Conservation (phyloP, 2,888 invertebrate genomes). For the Embidobia sp. region DNA sequence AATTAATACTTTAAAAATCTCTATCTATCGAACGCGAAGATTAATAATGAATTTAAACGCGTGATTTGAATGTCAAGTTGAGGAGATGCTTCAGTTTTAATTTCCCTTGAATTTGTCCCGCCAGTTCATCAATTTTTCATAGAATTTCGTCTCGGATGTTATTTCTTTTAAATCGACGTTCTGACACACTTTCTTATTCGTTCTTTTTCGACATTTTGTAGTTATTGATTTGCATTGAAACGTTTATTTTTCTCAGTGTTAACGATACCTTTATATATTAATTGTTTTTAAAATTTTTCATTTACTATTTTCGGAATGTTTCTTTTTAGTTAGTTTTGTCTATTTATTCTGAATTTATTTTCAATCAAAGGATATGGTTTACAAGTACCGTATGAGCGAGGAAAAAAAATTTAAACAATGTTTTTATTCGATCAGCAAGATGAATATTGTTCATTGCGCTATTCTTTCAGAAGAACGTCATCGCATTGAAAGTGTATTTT, state of each 20-base stretch:
- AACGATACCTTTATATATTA: too few species aligned
- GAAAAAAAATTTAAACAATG: conserved; percentile 18
- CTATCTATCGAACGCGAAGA: conserved; percentile 18
- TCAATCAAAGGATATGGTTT: too few species aligned
- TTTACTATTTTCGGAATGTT: too few species aligned
- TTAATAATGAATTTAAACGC: conserved; percentile 14
- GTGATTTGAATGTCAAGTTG: conserved; percentile 27
- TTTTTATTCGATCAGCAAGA: conserved; percentile 1
- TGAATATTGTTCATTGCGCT: conserved; percentile 15
- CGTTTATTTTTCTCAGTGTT: too few species aligned
- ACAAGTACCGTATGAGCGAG: too few species aligned
- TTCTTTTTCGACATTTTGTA: conserved; percentile 18
- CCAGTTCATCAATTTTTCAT: conserved; percentile 25
- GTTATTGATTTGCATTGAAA: conserved; percentile 12
- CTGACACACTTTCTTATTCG: conserved; percentile 15
- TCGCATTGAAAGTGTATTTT: conserved; percentile 23
- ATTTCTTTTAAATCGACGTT: conserved; percentile 20
- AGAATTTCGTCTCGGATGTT: conserved; percentile 16
- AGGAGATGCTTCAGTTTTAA: conserved; percentile 18
- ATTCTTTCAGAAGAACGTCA: conserved; percentile 26
- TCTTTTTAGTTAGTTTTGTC: neutral
- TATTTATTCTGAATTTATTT: conserved; percentile 5
- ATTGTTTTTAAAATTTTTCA: too few species aligned
- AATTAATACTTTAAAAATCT: too few species aligned
- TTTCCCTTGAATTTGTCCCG: conserved; percentile 18